Base-by-base conservation (phyloP, 2,113 vertebrate species). In the Ariopsis seemanni region DNA sequence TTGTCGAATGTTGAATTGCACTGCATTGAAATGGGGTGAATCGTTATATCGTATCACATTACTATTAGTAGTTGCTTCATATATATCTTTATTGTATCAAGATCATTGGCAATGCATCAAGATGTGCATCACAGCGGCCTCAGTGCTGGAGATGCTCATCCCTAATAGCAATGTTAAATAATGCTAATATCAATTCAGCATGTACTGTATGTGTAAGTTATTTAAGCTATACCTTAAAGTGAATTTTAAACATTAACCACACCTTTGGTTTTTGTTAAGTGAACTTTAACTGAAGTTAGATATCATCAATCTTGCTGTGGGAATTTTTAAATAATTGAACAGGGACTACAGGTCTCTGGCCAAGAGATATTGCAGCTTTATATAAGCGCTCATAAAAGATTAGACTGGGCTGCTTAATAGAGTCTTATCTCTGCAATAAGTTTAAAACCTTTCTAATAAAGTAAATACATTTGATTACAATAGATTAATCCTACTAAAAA, bases 381-480 rank as follows among this genome's bases (percentile, higher is more conserved):
- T 80, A 80, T 34, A 58, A 80, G 78, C 78, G 58, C 78, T 58
- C 17, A 9, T 80, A 80, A 80, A 80, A 58, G n/a, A 80, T 80
- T 30, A 20, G 7, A 18, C 1, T 7, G 48, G 48, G 48, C 25
- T 78, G 53, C 52, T 14, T 18, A 57, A 79, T 30, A 58, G 17
- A 27, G 65, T 27, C 25, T 71, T 57, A 55, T 69, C 15, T 55
- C 63, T 55, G 15, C 14, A 30, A 67, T 25, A 52, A 52, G n/a
- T 53, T 67, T 63, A 17, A n/a, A 48, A 65, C 22, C 14, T 65
- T 63, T 63, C 22, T n/a, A 62, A 67, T 67, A 30, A 15, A 18
- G 1, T 2, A 65, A n/a, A 83, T 48, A 17, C 7, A 22, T 77
- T 53, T 2, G 5, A 52, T 52, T 53, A 55, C 27, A 18, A 55